Evolutionary conservation across 2,888 invertebrate genomes (phyloP), one percentile per base, ranked within the genome.

Genomic region (Lithophane ornitopus): DNA sequence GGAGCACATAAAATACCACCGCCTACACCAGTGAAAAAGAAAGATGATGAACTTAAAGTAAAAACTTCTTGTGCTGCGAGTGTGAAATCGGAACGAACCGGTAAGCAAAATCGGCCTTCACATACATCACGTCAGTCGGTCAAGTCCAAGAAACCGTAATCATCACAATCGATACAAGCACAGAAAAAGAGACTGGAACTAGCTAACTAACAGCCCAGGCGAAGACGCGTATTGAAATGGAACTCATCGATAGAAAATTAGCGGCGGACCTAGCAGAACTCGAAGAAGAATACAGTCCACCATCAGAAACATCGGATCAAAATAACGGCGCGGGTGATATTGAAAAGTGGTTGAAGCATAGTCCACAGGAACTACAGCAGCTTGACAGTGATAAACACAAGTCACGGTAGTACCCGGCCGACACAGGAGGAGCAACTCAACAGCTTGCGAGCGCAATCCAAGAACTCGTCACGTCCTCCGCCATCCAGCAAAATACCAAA

Each of bases 361-460:
- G 54, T 56, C n/a, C n/a, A 54, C 54, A n/a, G n/a, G 54, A 56
- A 56, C 54, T 56, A n/a, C 54, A 56, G n/a, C 54, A 56, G n/a
- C n/a, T 56, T n/a, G 54, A 56, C 14, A 56, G n/a, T 56, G 54
- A 54, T 12, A 56, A 56, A 56, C n/a, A n/a, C 14, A 56, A 56
- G 12, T 56, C 54, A 14, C n/a, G n/a, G n/a, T n/a, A 6, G 54
- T 14, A n/a, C 14, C 54, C 54, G 12, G 14, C 54, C 54, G 54
- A 56, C 54, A 12, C 54, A n/a, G n/a, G 12, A 22, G 54, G 54
- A 54, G 54, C 54, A n/a, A n/a, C n/a, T n/a, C 54, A 56, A 56
- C 54, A 56, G n/a, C 54, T 56, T 56, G 54, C 54, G 14, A 56
- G 54, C 54, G 54, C 54, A 14, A 56, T 56, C 12, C n/a, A 56